Base-by-base conservation (phyloP, 2,888 invertebrate species). In the Drosophila cognata region DNA sequence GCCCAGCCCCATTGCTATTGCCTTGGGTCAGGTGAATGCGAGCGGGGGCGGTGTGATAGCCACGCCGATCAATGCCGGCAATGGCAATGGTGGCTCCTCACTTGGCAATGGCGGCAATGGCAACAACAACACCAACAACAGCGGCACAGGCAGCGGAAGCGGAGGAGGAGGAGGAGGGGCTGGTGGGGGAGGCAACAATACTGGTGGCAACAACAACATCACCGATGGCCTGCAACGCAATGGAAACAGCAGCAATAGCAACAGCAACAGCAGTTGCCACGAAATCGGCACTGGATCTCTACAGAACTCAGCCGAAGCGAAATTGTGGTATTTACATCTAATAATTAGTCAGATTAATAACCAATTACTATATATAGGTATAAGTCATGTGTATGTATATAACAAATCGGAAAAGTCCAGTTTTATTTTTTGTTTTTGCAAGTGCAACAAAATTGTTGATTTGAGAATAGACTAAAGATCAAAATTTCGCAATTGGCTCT, bases 1-100 rank as follows among this genome's bases (percentile, higher is more conserved):
- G 80, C 97, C 97, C 71, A 97, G 97, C 89, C 97, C 98, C 56
- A 97, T 97, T 82, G 95, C 97, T 62, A 96, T 96, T 71, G 96
- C 96, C 69, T 94, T 96, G 81, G 96, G 96, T 46, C 95, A 95
- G 91, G 94, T 94, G 41, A 93, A 92, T 86, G 90, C 92, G 92
- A 92, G 93, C 91, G 81, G 91, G 62, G 90, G 92, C 79, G 86
- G 88, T 71, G 92, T 92, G 73, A 89, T 92, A 83, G 82, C 92
- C 71, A 91, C 91, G 82, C 92, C 94, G 66, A 92, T 94, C 80
- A 93, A 93, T 77, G 93, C 93, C 87, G 68, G 91, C 62, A 88
- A 85, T 33, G 82, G 81, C 25, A 74, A 64, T 28, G 71, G 81
- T 62, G 81, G 67, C 50, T 84, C 83, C 71, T 73, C 77, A 29